A percentile compares a stretch with the other conserved stretches of the same genome.
Conservation (phyloP, 2,113 vertebrate species). For the Campylorhamphus procurvoides region DNA sequence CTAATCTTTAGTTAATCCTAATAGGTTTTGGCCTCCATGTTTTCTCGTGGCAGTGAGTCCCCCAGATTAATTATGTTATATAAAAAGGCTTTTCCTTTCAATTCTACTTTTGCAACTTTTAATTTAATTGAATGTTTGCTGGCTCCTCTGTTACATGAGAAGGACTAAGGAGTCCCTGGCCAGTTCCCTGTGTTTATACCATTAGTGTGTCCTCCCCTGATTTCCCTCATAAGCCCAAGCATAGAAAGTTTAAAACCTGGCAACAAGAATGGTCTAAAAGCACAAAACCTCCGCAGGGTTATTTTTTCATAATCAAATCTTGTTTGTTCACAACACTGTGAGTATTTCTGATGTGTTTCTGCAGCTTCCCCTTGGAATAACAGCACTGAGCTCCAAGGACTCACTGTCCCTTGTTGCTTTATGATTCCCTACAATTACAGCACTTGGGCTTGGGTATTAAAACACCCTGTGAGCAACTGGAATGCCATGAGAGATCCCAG, state of each 20-base stretch:
- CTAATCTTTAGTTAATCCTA: slow-evolving; percentile 71
- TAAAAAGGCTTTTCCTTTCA: slow-evolving; percentile 70
- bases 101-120: slow-evolving; percentile 48
- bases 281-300: not conserved
- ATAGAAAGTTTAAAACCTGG: not conserved
- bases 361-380: not conserved
- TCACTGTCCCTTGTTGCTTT: not conserved
- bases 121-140: slow-evolving; percentile 27
- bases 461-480: not conserved
- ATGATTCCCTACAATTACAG: accelerated
- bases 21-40: slow-evolving; percentile 64
- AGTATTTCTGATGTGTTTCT: accelerated
- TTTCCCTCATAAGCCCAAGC: not conserved
- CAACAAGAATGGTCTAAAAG: not conserved
- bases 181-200: not conserved
- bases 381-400: not conserved
- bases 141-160: not conserved
- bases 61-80: slow-evolving; percentile 64
- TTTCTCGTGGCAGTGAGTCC: slow-evolving; percentile 60
- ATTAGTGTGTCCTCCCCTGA: not conserved
- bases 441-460: not conserved
- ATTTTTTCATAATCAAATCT: not conserved
- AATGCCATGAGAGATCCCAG: not conserved
- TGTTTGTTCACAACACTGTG: not conserved
- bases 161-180: not conserved